Evolutionary conservation across 2,797 vertebrate genomes (phyloP).

Genomic region (Steatocranus sp.): DNA sequence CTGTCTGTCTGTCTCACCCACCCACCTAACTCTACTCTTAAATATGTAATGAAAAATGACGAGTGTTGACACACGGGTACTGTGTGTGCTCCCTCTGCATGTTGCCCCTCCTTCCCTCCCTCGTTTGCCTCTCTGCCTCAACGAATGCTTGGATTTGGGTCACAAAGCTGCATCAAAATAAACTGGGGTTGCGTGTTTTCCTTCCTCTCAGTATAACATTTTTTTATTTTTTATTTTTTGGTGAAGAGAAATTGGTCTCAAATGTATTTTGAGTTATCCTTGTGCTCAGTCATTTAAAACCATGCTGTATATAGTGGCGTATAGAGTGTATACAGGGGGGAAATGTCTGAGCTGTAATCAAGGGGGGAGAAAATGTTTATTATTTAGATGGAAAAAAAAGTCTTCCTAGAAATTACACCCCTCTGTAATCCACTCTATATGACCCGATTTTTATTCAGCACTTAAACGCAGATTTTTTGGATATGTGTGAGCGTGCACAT

Average conservation of each 20-base stretch:
- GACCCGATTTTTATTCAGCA: neutral
- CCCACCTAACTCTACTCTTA: slow-evolving; percentile 41
- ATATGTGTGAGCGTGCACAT: neutral
- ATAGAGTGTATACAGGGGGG: neutral
- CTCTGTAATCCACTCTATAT: neutral
- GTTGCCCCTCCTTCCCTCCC: slow-evolving; percentile 42
- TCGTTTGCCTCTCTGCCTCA: slow-evolving; percentile 26
- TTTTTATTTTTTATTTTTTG: neutral
- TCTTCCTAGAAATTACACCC: neutral
- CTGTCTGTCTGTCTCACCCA: slow-evolving; percentile 6
- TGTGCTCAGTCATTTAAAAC: neutral
- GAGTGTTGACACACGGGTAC: slow-evolving; percentile 53
- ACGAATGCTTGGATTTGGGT: slow-evolving; percentile 49
- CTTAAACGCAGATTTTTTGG: neutral
- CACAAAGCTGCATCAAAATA: slow-evolving; percentile 44
- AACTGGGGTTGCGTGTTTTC: slow-evolving; percentile 7
- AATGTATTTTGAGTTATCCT: neutral
- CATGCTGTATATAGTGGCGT: neutral
- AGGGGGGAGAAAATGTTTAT: neutral
- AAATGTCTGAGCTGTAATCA: neutral
- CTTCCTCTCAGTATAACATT: neutral
- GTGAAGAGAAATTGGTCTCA: neutral
- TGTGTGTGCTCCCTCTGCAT: slow-evolving; percentile 14
- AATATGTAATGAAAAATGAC: slow-evolving; percentile 58
- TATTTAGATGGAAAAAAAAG: neutral